These are phyloP conservation scores for Scaeva pyrastri DNA, from an alignment of 2,888 invertebrate species.

Conservation along the genomic window DNA sequence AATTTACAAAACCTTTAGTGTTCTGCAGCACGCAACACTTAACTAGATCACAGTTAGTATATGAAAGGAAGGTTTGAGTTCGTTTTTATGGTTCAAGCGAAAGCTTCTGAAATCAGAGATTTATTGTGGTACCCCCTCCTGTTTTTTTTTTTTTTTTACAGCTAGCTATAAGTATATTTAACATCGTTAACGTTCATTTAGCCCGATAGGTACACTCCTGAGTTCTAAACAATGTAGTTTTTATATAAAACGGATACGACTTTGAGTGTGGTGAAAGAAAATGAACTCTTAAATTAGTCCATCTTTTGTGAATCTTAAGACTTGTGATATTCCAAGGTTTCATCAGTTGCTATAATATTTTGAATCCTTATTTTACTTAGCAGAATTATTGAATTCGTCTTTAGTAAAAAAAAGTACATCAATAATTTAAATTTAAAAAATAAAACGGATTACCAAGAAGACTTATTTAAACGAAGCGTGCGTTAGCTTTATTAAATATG, in stretches of 20 bases:
- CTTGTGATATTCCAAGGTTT: too few relatives aligned
- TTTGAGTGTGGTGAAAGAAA: background rate
- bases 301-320: too few relatives aligned
- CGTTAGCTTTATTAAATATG: too few relatives aligned
- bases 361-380: too few relatives aligned
- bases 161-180: slow-evolving; percentile 41
- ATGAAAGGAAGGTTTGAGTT: slow-evolving; percentile 47
- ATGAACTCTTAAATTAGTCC: too few relatives aligned
- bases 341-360: too few relatives aligned
- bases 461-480: too few relatives aligned
- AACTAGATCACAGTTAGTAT: slow-evolving; percentile 29
- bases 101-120: slow-evolving; percentile 67
- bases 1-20: slow-evolving; percentile 71
- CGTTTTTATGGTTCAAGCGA: slow-evolving; percentile 63
- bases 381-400: too few relatives aligned
- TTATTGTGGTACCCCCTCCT: slow-evolving; percentile 61
- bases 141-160: slow-evolving; percentile 38
- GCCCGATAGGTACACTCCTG: slow-evolving; percentile 15
- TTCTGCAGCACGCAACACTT: slow-evolving; percentile 64
- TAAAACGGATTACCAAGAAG: too few relatives aligned
- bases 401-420: too few relatives aligned
- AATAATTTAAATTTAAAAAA: too few relatives aligned
- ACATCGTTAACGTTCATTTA: slow-evolving; percentile 58
- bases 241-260: background rate
- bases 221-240: slow-evolving; percentile 40